Evolutionary conservation across 2,888 invertebrate genomes (phyloP).

Genomic region (Phytoseiulus persimilis): DNA sequence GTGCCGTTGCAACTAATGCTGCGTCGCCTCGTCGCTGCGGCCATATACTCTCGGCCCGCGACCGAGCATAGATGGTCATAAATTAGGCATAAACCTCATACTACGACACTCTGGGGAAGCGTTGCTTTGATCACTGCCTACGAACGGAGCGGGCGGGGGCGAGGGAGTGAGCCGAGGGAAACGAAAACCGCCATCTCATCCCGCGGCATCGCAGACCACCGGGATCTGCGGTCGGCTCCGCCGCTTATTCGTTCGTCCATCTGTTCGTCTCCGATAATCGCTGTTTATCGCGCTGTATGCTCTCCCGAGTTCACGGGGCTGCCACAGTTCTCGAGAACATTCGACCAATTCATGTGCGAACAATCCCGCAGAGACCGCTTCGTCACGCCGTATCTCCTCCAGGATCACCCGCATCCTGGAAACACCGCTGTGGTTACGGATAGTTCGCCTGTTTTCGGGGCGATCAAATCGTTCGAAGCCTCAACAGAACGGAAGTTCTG

Average conservation of each 20-base stretch:
- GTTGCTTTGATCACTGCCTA: slow-evolving; percentile 36
- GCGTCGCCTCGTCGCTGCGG: not conserved
- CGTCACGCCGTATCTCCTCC: no score
- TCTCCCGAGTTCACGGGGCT: not conserved
- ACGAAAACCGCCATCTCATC: not conserved
- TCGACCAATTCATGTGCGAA: no score
- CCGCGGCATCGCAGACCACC: not conserved
- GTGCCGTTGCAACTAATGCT: not conserved
- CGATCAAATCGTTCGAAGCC: no score
- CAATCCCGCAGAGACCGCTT: no score
- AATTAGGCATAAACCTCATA: slow-evolving; percentile 39
- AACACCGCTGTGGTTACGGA: no score
- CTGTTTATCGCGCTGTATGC: not conserved
- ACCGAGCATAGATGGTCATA: slow-evolving; percentile 7
- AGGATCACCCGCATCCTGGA: no score
- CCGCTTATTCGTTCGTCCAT: not conserved
- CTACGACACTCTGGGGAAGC: slow-evolving; percentile 38
- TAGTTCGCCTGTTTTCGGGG: no score
- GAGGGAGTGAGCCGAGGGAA: not conserved
- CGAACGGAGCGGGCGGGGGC: not conserved
- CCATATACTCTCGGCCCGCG: not conserved
- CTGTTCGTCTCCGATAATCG: not conserved
- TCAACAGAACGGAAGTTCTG: not conserved
- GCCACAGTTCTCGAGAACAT: not conserved
- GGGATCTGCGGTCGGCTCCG: not conserved